Percentiles rank a stretch among this genome's conserved stretches.
Evolutionary conservation across 2,113 vertebrate species (phyloP).

Genomic region (Myxocyprinus asiaticus): DNA sequence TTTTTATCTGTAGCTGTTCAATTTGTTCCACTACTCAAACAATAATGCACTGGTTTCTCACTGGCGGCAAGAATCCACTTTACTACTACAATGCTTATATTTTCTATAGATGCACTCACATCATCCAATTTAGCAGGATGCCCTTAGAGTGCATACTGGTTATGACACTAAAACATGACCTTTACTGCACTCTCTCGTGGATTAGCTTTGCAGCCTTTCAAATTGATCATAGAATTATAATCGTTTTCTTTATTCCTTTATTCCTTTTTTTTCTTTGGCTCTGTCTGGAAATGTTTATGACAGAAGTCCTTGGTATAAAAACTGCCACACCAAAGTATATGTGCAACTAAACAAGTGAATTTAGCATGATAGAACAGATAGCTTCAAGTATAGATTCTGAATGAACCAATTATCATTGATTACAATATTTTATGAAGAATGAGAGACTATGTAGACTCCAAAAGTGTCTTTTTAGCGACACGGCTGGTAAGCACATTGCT

Average conservation of each 20-base stretch:
- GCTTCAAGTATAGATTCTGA: no score
- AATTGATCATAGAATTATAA: constrained; percentile 22
- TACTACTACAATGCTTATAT: neutral
- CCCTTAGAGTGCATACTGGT: constrained; percentile 5
- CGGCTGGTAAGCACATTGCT: no score
- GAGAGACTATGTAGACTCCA: no score
- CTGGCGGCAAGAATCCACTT: constrained; percentile 27
- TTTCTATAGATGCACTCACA: constrained; percentile 21
- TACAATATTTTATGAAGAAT: no score
- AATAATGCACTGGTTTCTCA: constrained; percentile 28
- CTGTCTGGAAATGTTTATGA: neutral
- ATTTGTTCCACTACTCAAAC: constrained; percentile 40
- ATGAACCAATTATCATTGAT: no score
- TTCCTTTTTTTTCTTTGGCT: neutral
- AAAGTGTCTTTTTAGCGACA: no score
- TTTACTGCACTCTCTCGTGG: neutral
- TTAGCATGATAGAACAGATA: no score
- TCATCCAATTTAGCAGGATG: constrained; percentile 18
- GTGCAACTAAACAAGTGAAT: neutral
- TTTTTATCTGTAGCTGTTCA: neutral
- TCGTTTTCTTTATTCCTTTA: no score
- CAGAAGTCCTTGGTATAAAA: neutral
- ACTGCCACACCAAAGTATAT: neutral
- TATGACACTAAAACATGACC: constrained; percentile 21
- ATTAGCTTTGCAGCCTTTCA: neutral